Evolutionary conservation across 2,113 vertebrate genomes (phyloP).

Genomic region (Burhinus bistriatus): DNA sequence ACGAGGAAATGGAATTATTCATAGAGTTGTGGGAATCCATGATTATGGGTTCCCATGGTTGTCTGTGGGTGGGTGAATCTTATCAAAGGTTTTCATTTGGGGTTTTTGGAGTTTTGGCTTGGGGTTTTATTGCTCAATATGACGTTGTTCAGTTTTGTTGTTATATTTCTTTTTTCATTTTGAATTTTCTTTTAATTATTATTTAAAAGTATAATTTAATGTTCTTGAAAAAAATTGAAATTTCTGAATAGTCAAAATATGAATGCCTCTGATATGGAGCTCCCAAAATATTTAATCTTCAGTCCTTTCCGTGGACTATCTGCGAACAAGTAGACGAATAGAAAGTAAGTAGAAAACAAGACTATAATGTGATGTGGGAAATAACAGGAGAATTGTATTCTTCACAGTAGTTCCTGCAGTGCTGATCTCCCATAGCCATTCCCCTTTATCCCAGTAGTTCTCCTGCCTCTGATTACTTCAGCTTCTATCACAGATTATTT

Average conservation of each 20-base stretch:
- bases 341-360: neutral
- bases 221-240: neutral
- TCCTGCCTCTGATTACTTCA: neutral
- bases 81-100: neutral
- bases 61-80: neutral
- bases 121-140: neutral
- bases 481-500: neutral
- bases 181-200: neutral
- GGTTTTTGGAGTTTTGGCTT: neutral
- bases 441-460: neutral
- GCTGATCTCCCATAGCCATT: neutral
- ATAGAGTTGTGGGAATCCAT: neutral
- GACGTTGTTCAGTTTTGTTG: neutral
- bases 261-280: neutral
- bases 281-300: neutral
- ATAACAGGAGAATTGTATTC: neutral
- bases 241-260: neutral
- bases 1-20: neutral
- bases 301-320: neutral
- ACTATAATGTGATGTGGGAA: neutral
- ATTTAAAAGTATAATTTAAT: neutral
- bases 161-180: neutral
- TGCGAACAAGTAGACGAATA: neutral
- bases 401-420: neutral
- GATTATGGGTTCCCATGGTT: neutral